Base-by-base conservation (phyloP, 2,113 vertebrate genomes). In the Xenopus laevis region DNA sequence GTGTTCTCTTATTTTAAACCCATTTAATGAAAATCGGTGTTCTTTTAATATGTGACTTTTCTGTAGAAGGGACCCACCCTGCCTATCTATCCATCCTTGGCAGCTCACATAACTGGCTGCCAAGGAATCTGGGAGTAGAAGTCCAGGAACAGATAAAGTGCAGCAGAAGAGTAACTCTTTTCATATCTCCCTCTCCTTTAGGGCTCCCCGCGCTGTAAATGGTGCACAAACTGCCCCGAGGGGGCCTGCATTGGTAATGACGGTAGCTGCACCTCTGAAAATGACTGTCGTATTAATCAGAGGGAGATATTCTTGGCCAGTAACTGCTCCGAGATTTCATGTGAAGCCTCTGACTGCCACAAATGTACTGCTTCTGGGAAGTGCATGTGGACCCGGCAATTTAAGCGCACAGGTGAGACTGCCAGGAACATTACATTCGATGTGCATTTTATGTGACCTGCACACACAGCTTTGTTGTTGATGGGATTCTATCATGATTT, bases 341-440 rank as follows among this genome's bases (percentile, higher is more conserved):
- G 95, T 0, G 95, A 96, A 78, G 95, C 95, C 0, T 95, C 94
- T 0, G 95, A 97, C 85, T 97, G 95, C 46, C 88, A 90, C 71
- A 95, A 95, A 84, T 97, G 95, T 78, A 95, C 92, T 0, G 88
- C 92, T 0, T 94, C 94, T 4, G 93, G 93, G 69, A 96, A 95
- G 81, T 96, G 95, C 88, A 96, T 96, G 95, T 97, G 95, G 95
- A 96, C 95, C 0, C 91, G 94, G 4, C 95, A 97, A 72, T 96
- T 97, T 86, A 96, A 97, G 82, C 91, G 95, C 73, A 97, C 94
- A 1, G 95, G 95, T 95, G 81, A 1, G 69, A 3, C 4, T 1
- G 0, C 27, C 20, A 16, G 33, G 21, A 4, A 23, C 21, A 13
- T 61, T 13, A 8, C 59, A 21, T 23, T 61, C 0, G 1, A 13